A percentile compares a stretch with the other conserved stretches of the same genome.
phyloP scores from a whole-genome alignment of 1,140 invertebrate species.

The Drosophila pallidifrons region DNA sequence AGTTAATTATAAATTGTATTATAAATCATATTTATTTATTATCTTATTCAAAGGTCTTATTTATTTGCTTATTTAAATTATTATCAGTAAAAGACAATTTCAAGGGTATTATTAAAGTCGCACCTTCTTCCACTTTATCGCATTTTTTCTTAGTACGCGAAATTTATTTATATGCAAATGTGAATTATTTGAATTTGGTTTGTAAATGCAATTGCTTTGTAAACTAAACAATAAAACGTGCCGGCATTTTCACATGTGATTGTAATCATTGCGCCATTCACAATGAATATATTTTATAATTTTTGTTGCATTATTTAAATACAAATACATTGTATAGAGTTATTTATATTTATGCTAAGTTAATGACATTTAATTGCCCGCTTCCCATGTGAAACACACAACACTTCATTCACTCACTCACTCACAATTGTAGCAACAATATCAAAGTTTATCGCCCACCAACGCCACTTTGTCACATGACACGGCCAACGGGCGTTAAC shows the following conservation, averaged over 20 bases:
- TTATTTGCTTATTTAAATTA: too few relatives aligned
- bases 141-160: conserved; percentile 49
- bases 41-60: too few relatives aligned
- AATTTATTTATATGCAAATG: conserved; percentile 81
- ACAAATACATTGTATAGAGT: conserved; percentile 31
- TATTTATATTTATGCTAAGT: conserved; percentile 64
- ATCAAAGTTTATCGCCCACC: conserved; percentile 58
- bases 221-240: conserved; percentile 73
- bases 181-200: conserved; percentile 55
- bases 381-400: conserved; percentile 45
- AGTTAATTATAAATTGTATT: too few relatives aligned
- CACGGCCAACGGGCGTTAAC: conserved; percentile 64
- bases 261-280: conserved; percentile 45
- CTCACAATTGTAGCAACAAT: conserved; percentile 22
- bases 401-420: conserved; percentile 7
- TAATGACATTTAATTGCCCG: conserved; percentile 71
- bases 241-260: conserved; percentile 72
- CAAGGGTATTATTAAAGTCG: conserved; percentile 1
- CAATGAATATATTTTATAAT: conserved; percentile 25
- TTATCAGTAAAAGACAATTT: not conserved
- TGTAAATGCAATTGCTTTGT: conserved; percentile 35
- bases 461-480: conserved; percentile 78
- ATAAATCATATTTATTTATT: too few relatives aligned
- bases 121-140: not conserved
- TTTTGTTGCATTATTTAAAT: conserved; percentile 47